Evolutionary conservation across 2,888 invertebrate species (phyloP).

Genomic region (Ormyrus thymus): DNA sequence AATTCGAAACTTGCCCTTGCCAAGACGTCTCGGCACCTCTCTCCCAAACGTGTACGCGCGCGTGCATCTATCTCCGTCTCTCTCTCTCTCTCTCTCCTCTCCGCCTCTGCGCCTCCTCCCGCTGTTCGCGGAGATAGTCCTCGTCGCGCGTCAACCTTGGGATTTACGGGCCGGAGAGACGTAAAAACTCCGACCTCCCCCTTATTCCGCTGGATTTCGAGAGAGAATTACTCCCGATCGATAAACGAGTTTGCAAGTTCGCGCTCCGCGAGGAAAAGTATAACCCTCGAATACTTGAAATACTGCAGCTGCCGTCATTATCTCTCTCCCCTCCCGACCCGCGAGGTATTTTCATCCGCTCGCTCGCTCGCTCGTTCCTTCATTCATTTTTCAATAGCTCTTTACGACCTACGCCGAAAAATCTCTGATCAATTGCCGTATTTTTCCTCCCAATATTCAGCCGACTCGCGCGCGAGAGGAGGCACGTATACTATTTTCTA

Average conservation of each 20-base stretch:
- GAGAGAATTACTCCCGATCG: constrained; percentile 17
- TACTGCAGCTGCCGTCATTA: neutral
- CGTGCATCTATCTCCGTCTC: constrained; percentile 37
- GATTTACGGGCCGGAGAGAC: constrained; percentile 18
- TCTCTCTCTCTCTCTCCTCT: constrained; percentile 16
- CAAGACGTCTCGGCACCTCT: constrained; percentile 20
- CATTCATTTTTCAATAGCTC: constrained; percentile 18
- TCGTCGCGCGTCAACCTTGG: constrained; percentile 17
- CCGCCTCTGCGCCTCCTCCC: neutral
- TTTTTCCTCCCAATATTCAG: neutral
- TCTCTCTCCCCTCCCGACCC: neutral
- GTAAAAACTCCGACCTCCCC: constrained; percentile 8
- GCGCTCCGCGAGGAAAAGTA: neutral
- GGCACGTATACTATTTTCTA: no score
- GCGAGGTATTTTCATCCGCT: neutral
- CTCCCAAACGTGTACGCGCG: neutral
- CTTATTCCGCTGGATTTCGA: constrained; percentile 4
- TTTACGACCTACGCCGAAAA: constrained; percentile 1
- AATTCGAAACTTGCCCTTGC: constrained; percentile 37
- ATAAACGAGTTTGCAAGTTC: constrained; percentile 14
- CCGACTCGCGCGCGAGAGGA: no score
- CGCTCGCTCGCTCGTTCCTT: neutral
- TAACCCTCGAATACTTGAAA: neutral
- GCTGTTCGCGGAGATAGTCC: neutral
- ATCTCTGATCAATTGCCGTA: constrained; percentile 27